Percentiles rank a stretch among this genome's conserved stretches.
phyloP scores from a whole-genome alignment of 2,113 vertebrate species.

The Calypte anna region DNA sequence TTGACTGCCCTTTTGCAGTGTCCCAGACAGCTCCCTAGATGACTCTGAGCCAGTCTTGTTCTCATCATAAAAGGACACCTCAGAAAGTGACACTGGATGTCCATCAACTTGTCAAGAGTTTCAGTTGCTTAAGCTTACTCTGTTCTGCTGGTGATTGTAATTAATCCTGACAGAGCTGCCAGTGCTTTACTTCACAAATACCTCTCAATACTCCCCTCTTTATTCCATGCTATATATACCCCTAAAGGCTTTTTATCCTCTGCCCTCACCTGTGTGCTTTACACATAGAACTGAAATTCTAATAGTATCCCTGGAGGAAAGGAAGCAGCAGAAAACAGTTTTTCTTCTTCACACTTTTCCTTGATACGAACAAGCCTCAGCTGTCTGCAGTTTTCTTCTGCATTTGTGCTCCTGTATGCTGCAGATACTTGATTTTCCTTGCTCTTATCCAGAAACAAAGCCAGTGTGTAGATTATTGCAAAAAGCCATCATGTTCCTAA shows the following conservation, averaged over 20 bases:
- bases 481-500: neutral
- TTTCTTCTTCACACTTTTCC: neutral
- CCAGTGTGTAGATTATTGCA: neutral
- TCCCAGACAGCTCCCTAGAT: neutral
- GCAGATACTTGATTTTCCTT: neutral
- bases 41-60: neutral
- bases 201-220: neutral
- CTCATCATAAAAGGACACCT: neutral
- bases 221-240: neutral
- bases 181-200: neutral
- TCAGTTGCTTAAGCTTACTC: neutral
- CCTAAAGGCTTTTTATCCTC: neutral
- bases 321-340: neutral
- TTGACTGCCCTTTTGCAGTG: neutral
- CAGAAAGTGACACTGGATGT: neutral
- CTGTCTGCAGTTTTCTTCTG: neutral
- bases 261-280: neutral
- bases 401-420: neutral
- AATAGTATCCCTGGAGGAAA: neutral
- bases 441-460: neutral
- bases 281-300: neutral
- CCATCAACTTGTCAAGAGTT: neutral
- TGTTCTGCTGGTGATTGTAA: neutral
- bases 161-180: constrained; percentile 7
- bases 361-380: neutral